Percentiles rank a stretch among this genome's conserved stretches.
phyloP scores from a whole-genome alignment of 35 echinoderm and acorn worm species.

The Ptychodera flava region DNA sequence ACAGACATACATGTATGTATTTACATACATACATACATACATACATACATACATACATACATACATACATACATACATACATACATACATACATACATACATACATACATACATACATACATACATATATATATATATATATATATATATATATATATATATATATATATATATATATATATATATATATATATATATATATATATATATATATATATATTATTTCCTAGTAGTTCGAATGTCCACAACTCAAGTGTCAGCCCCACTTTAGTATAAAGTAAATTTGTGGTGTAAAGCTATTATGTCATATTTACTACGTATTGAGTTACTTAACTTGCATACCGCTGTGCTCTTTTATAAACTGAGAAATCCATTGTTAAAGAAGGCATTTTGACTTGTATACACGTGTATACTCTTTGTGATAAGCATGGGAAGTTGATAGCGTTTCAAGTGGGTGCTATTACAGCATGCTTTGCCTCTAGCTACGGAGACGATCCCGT shows the following conservation, averaged over 20 bases:
- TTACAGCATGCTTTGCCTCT: no score
- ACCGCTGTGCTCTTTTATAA: neutral
- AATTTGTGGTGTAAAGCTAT: no score
- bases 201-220: neutral
- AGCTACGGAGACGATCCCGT: no score
- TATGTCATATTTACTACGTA: neutral
- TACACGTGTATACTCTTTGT: no score
- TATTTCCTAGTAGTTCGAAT: neutral
- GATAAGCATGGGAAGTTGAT: no score
- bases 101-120: neutral
- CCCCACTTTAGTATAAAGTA: no score
- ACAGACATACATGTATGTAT: neutral
- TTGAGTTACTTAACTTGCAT: neutral
- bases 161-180: neutral
- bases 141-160: neutral
- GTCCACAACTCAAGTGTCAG: no score
- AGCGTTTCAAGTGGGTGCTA: no score
- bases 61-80: neutral
- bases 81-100: neutral
- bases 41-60: constrained; percentile 2
- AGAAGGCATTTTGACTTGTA: neutral
- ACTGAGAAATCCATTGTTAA: neutral
- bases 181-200: neutral
- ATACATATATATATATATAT: neutral
- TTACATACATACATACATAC: neutral